Conservation (phyloP, 2,888 invertebrate genomes). For the Ommatoiulus sabulosus region DNA sequence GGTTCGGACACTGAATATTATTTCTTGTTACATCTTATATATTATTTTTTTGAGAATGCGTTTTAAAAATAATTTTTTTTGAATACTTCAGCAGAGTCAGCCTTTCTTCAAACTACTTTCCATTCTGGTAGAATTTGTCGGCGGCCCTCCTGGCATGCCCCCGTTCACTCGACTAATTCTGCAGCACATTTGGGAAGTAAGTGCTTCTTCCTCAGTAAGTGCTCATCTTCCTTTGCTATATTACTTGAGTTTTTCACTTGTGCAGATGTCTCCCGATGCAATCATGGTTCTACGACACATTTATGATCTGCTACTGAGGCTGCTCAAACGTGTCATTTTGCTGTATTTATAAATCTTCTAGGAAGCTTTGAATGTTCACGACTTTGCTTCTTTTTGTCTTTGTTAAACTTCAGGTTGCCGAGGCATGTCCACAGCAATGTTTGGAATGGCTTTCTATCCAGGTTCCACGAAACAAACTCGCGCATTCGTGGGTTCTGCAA, state of each 20-base stretch:
- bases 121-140: slow-evolving; percentile 82
- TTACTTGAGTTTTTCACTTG: slow-evolving; percentile 15
- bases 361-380: too few species aligned
- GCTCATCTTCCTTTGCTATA: too few species aligned
- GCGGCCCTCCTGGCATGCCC: slow-evolving; percentile 83
- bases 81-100: slow-evolving; percentile 76
- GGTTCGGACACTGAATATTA: slow-evolving; percentile 69
- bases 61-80: slow-evolving; percentile 58
- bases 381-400: too few species aligned
- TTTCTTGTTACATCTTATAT: slow-evolving; percentile 37
- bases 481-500: slow-evolving; percentile 91
- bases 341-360: too few species aligned
- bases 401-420: slow-evolving; percentile 73
- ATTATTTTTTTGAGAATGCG: not conserved
- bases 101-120: slow-evolving; percentile 94
- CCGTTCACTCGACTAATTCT: slow-evolving; percentile 91
- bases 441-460: slow-evolving; percentile 83
- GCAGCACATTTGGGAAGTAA: slow-evolving; percentile 82
- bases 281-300: slow-evolving; percentile 73
- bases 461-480: slow-evolving; percentile 85
- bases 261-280: slow-evolving; percentile 73
- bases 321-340: slow-evolving; percentile 85
- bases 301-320: slow-evolving; percentile 67
- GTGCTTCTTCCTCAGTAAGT: too few species aligned
- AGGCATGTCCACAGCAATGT: slow-evolving; percentile 90